Evolutionary conservation across 2,888 invertebrate species (phyloP).

Genomic region (Acronicta alni): DNA sequence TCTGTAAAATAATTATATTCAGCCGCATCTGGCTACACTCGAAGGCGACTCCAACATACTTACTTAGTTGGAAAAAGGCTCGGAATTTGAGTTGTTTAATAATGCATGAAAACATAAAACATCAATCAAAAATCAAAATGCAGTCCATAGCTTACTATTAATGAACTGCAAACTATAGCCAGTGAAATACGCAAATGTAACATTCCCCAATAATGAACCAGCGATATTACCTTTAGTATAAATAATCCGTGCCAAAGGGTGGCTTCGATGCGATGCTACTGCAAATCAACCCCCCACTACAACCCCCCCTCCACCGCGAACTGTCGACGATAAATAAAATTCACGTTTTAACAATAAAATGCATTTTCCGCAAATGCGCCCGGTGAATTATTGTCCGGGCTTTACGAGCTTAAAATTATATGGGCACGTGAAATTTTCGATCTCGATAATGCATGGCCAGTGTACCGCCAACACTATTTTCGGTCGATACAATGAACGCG

Average conservation of each 20-base stretch:
- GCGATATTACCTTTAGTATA: slow-evolving; percentile 88
- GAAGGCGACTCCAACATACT: too few species aligned
- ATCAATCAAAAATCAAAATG: slow-evolving; percentile 51
- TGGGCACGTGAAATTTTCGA: slow-evolving; percentile 88
- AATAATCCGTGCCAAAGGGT: slow-evolving; percentile 88
- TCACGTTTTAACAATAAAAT: slow-evolving; percentile 90
- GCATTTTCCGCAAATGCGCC: slow-evolving; percentile 89
- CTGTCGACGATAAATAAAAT: slow-evolving; percentile 89
- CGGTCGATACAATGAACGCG: slow-evolving; percentile 62
- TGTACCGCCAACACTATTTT: slow-evolving; percentile 81
- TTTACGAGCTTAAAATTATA: slow-evolving; percentile 90
- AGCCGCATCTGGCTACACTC: too few species aligned
- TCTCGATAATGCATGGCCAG: slow-evolving; percentile 84
- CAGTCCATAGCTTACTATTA: slow-evolving; percentile 73
- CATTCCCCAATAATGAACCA: slow-evolving; percentile 88
- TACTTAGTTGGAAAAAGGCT: too few species aligned
- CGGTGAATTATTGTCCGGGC: slow-evolving; percentile 86
- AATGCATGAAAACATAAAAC: slow-evolving; percentile 15
- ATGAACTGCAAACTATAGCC: slow-evolving; percentile 86
- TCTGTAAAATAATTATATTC: too few species aligned
- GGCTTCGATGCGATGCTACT: slow-evolving; percentile 86
- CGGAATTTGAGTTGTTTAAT: too few species aligned
- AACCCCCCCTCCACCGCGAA: slow-evolving; percentile 75
- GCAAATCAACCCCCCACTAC: slow-evolving; percentile 84
- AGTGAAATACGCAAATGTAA: slow-evolving; percentile 85